A percentile compares a stretch with the other conserved stretches of the same genome.
Conservation (phyloP, 2,797 vertebrate species). For the Rhincodon typus region DNA sequence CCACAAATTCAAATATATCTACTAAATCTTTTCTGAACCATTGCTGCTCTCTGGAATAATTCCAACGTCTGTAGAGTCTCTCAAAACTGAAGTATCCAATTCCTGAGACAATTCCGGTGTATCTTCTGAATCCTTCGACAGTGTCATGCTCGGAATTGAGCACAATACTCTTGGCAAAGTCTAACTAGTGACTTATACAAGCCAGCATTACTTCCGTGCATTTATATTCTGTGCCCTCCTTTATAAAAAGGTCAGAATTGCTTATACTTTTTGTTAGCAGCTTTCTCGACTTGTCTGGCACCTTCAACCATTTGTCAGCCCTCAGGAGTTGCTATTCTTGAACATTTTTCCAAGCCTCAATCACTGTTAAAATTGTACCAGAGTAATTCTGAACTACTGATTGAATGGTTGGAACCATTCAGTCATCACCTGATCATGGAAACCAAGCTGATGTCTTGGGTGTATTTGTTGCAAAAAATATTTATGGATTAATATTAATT, state of each 20-base stretch:
- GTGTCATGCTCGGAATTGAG: neutral
- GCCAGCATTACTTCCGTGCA: neutral
- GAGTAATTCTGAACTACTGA: too few species aligned
- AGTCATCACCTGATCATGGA: too few species aligned
- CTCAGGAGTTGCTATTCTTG: neutral
- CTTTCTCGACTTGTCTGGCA: too few species aligned
- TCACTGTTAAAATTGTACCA: too few species aligned
- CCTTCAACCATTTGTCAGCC: too few species aligned
- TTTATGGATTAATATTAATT: neutral
- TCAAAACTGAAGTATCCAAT: neutral
- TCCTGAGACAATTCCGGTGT: too few species aligned
- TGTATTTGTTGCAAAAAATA: neutral
- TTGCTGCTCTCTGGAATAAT: neutral
- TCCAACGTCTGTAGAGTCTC: neutral
- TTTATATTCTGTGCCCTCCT: neutral
- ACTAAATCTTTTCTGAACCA: neutral
- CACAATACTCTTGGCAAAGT: neutral
- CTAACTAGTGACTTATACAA: neutral
- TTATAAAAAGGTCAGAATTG: neutral
- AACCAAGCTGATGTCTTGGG: too few species aligned
- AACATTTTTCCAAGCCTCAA: neutral
- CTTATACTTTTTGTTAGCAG: neutral
- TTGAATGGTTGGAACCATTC: too few species aligned
- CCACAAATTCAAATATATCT: neutral
- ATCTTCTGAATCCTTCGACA: neutral